Percentiles rank a stretch among this genome's conserved stretches.
Evolutionary conservation across 1,140 invertebrate species (phyloP).

Genomic region (Microplitis demolitor): DNA sequence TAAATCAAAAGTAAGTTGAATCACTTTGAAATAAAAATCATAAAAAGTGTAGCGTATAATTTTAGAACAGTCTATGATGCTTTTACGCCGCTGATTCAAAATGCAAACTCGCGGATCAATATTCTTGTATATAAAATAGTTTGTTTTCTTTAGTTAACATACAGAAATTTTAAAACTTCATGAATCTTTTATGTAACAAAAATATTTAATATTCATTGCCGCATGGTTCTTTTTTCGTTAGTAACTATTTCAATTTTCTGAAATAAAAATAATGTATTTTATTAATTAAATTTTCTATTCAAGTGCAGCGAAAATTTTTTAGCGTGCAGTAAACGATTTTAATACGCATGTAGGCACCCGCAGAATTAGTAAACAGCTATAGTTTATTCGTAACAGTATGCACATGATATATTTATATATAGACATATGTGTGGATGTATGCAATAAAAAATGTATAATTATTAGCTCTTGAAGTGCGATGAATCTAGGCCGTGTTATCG

Average conservation of each 20-base stretch:
- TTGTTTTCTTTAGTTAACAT: background rate
- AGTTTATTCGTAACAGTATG: background rate
- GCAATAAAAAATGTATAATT: background rate
- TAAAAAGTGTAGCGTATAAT: too few species aligned
- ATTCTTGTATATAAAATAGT: background rate
- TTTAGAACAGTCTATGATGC: constrained; percentile 39
- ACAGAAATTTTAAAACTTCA: too few species aligned
- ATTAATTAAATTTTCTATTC: background rate
- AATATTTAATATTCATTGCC: too few species aligned
- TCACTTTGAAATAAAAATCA: too few species aligned
- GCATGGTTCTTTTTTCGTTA: too few species aligned
- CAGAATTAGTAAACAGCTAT: background rate
- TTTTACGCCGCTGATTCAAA: constrained; percentile 38
- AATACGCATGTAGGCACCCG: constrained; percentile 5
- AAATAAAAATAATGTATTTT: background rate
- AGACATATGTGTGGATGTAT: background rate
- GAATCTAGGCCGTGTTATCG: constrained; percentile 32
- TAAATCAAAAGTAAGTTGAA: too few species aligned
- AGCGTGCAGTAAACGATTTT: background rate
- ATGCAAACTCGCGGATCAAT: constrained; percentile 18
- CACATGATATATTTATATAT: background rate
- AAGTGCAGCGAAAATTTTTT: background rate
- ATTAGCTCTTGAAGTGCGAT: too few species aligned
- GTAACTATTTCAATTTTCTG: too few species aligned
- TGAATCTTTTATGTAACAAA: too few species aligned